phyloP scores from a whole-genome alignment of 2,113 vertebrate species.

The Engraulis encrasicolus region DNA sequence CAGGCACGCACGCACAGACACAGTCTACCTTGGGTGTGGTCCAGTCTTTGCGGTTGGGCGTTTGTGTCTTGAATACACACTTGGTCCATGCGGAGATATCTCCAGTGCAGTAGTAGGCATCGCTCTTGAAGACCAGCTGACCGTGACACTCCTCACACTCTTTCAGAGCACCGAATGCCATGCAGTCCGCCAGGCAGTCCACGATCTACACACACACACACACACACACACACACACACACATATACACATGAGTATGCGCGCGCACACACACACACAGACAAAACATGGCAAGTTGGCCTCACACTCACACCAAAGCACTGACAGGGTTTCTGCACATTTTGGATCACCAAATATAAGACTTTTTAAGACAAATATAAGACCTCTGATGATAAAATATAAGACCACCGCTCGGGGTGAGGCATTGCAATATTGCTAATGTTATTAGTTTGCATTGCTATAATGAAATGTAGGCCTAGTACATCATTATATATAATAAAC shows the following conservation, averaged over 20 bases:
- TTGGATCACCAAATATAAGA: no score
- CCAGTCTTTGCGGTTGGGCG: conserved; percentile 88
- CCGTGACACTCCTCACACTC: conserved; percentile 86
- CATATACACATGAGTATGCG: conserved; percentile 6
- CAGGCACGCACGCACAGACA: neutral
- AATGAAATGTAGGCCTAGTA: no score
- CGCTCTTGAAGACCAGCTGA: conserved; percentile 91
- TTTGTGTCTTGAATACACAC: conserved; percentile 88
- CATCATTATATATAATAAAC: no score
- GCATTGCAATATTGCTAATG: no score
- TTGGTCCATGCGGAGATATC: conserved; percentile 97
- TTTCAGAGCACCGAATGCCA: conserved; percentile 89
- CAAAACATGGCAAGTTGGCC: no score
- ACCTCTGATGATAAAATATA: no score
- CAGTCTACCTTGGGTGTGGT: conserved; percentile 78
- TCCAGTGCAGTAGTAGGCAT: conserved; percentile 90
- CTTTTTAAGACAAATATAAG: no score
- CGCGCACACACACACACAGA: neutral
- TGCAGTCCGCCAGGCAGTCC: conserved; percentile 89
- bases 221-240: neutral
- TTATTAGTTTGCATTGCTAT: no score
- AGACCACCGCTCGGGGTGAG: no score
- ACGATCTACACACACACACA: conserved; percentile 77
- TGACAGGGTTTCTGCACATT: no score
- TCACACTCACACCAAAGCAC: neutral